phyloP scores from a whole-genome alignment of 2,113 vertebrate genomes.

The Pachypanchax playfairii region DNA sequence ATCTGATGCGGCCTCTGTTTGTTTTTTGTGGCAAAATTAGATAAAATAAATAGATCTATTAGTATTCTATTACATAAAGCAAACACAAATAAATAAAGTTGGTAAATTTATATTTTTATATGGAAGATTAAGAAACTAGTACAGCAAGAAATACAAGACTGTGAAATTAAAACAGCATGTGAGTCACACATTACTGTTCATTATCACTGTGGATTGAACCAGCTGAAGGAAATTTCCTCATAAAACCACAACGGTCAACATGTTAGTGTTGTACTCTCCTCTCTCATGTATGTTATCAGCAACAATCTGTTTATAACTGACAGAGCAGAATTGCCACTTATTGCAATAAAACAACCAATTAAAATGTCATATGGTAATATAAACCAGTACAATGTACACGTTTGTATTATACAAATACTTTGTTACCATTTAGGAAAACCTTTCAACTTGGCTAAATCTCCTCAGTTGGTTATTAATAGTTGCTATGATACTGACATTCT shows the following conservation, averaged over 20 bases:
- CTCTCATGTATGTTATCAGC: constrained; percentile 44
- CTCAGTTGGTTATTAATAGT: constrained; percentile 62
- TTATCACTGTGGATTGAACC: constrained; percentile 36
- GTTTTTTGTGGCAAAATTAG: neutral
- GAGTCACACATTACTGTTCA: constrained; percentile 36
- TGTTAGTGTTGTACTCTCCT: constrained; percentile 58
- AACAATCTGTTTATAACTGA: constrained; percentile 47
- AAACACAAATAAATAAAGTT: neutral
- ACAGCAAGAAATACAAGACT: constrained; percentile 39
- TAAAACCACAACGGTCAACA: constrained; percentile 61
- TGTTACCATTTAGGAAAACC: constrained; percentile 29
- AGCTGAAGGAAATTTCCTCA: constrained; percentile 56
- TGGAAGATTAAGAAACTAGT: neutral
- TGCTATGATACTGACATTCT: constrained; percentile 77
- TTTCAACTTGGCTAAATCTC: constrained; percentile 13
- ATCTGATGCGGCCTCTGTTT: constrained; percentile 13
- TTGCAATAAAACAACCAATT: constrained; percentile 43
- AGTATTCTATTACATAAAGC: too few relatives aligned
- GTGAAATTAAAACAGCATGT: constrained; percentile 37
- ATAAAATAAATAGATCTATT: neutral
- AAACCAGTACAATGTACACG: constrained; percentile 18
- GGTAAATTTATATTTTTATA: constrained; percentile 13
- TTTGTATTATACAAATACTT: neutral
- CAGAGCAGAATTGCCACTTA: constrained; percentile 37
- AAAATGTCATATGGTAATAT: constrained; percentile 36